Conservation (phyloP, 1,140 invertebrate species). For the Asobara japonica region DNA sequence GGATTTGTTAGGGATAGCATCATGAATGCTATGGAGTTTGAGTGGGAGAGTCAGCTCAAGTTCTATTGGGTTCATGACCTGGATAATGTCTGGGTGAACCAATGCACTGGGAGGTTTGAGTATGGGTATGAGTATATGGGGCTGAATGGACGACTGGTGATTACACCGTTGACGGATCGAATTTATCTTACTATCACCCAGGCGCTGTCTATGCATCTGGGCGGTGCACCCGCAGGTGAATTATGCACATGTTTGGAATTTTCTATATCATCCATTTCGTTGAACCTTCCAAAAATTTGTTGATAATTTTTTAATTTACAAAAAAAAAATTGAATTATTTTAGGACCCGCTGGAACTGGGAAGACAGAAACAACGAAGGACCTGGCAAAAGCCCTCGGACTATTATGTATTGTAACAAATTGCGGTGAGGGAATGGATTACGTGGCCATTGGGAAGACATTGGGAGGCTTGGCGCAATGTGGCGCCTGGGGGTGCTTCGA, state of each 20-base stretch:
- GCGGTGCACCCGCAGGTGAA: conserved; percentile 83
- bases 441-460: conserved; percentile 84
- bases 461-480: conserved; percentile 78
- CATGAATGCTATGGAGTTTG: conserved; percentile 83
- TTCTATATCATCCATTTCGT: background rate
- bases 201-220: conserved; percentile 87
- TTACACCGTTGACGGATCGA: conserved; percentile 90
- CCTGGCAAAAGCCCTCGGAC: conserved; percentile 86
- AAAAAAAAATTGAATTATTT: background rate
- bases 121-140: conserved; percentile 97
- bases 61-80: conserved; percentile 89
- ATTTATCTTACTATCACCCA: conserved; percentile 93
- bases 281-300: conserved; percentile 22
- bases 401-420: conserved; percentile 90
- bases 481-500: conserved; percentile 93
- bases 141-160: conserved; percentile 86
- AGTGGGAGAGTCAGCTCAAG: conserved; percentile 91
- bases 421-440: conserved; percentile 94
- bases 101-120: conserved; percentile 87
- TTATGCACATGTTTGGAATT: background rate
- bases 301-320: too few relatives aligned
- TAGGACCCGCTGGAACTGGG: conserved; percentile 83
- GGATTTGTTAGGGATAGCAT: conserved; percentile 87
- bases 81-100: conserved; percentile 83
- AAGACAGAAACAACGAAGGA: conserved; percentile 94